phyloP scores from a whole-genome alignment of 2,797 vertebrate species.

The Rhinophrynus dorsalis region DNA sequence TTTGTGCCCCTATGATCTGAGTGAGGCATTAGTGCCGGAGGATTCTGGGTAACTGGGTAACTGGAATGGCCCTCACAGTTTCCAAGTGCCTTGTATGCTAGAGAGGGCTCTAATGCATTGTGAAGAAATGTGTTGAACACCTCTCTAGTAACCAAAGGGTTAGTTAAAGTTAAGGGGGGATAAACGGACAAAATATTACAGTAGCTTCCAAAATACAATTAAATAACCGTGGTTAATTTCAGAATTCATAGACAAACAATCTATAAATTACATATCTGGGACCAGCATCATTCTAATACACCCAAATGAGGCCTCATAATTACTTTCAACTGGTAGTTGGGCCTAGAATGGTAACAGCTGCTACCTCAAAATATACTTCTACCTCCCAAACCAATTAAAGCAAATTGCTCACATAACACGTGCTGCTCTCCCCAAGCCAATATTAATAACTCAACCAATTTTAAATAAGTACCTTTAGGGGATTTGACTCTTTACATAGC shows the following conservation, averaged over 20 bases:
- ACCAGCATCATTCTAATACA: background rate
- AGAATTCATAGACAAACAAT: background rate
- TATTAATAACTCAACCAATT: background rate
- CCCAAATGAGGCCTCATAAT: background rate
- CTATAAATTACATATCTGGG: background rate
- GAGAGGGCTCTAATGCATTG: too few species aligned
- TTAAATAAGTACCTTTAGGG: background rate
- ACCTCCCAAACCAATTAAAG: slow-evolving; percentile 1
- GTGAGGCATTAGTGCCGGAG: too few species aligned
- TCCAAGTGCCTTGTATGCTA: too few species aligned
- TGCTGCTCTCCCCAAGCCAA: background rate
- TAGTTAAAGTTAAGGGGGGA: too few species aligned
- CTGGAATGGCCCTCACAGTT: too few species aligned
- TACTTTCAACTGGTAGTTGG: background rate
- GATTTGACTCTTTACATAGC: background rate
- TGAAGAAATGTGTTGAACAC: too few species aligned
- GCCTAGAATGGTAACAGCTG: background rate
- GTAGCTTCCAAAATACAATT: background rate
- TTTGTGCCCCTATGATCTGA: too few species aligned
- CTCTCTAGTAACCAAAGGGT: too few species aligned
- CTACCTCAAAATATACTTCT: background rate
- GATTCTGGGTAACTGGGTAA: too few species aligned
- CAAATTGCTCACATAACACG: background rate
- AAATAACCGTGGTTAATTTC: background rate
- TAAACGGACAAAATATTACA: background rate